Base-by-base conservation (phyloP, 2,113 vertebrate genomes). In the Indicator maculatus region DNA sequence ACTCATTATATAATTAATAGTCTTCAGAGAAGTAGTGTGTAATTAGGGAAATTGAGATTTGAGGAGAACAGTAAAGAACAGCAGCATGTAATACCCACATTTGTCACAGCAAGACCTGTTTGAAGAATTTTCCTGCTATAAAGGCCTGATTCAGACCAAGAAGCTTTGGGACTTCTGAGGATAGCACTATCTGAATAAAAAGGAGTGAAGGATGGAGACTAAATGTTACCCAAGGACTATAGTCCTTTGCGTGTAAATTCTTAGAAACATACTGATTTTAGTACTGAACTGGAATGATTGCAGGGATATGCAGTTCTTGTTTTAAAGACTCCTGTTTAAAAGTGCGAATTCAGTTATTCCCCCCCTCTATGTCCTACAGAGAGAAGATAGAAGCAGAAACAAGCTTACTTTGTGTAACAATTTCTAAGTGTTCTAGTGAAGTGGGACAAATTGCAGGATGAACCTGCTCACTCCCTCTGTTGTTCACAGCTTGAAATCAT, bases 401-500 rank as follows among this genome's bases (percentile, higher is more conserved):
- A 58, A 83, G 44, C 61, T 90, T 86, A 83, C 55, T 88, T 72
- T 88, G 65, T 44, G 20, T 50, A 84, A 84, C 52, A 84, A 79
- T 36, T 65, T 65, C 64, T 83, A 66, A 66, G 63, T 53, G 76
- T 94, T 95, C 83, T 61, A 76, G 70, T 58, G 50, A 89, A 82
- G 64, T 78, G 90, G 83, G 81, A 82, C 41, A 91, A 96, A 94
- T 66, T 81, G 33, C 52, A 83, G 72, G 38, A 52, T 16, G 38
- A 85, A 67, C 53, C 56, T 92, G 93, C 94, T 95, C 71, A 89
- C 89, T 77, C 16, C 5, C 47, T 80, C 50, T 74, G 28, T 86
- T 93, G 53, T 90, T 96, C 52, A 88, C 56, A 41, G 82, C 33
- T 93, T 93, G 91, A 93, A 86, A 83, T 71, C 60, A 74, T 71